Base-by-base conservation (phyloP, 2,888 invertebrate species). In the Pachliopta kotzebuea region DNA sequence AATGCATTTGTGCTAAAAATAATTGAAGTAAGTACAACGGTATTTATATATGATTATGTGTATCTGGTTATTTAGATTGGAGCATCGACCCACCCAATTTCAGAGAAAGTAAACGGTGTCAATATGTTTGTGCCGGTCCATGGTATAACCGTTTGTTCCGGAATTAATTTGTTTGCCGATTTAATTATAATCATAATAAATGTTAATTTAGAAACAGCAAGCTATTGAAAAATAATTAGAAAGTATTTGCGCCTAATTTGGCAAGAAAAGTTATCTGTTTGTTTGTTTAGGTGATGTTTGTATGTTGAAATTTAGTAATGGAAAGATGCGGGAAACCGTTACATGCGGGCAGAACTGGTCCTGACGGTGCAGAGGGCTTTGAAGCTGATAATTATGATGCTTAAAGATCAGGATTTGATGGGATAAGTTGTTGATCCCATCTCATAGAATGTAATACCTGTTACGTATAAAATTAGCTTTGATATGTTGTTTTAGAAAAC, bases 61-160 rank as follows among this genome's bases (percentile, higher is more conserved):
- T n/a, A 45, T 52, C 11, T 52, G 18, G 21, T 52, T 52, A 21
- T 52, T 52, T 21, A 4, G 50, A 52, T 21, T 52, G 50, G 60
- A 60, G 31, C 52, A 37, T 31, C 18, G 59, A 52, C 60, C 60
- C n/a, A 23, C 37, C 60, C 37, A 53, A 23, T 37, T 59, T 60
- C 6, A 29, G 50, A 37, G 60, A 60, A 60, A 60, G 60, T 53
- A 60, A 60, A 52, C 50, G 20, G 50, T 52, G 21, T 21, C 20
- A n/a, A 52, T 52, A 52, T 52, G 6, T 52, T 52, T 52, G 21
- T 21, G 50, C 23, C 50, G n/a, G 21, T 52, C 21, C 21, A 49
- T 49, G 49, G n/a, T 20, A n/a, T 20, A 49, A 20, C 50, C 21
- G 21, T 21, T 9, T 21, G 50, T 52, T 20, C 50, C 21, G 50